A percentile compares a stretch with the other conserved stretches of the same genome.
These are phyloP conservation scores for Eilema depressum DNA, from an alignment of 2,888 invertebrate genomes.

Conservation along the genomic window DNA sequence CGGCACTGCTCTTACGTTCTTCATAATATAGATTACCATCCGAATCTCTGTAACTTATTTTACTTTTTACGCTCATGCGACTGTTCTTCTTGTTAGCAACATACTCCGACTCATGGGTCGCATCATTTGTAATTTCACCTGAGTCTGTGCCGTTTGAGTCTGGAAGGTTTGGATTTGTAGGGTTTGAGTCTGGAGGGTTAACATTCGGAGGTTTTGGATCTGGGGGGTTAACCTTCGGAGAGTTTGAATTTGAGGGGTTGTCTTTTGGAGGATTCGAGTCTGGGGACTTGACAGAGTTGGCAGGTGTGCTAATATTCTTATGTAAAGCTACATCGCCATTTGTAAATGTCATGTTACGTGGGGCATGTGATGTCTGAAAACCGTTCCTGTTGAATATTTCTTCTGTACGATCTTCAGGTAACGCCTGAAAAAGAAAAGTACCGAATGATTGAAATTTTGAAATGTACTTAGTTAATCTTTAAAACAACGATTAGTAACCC, in stretches of 20 bases:
- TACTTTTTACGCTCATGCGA: slow-evolving; percentile 70
- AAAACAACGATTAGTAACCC: background rate
- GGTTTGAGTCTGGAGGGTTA: background rate
- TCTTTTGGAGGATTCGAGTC: background rate
- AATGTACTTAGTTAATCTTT: no score
- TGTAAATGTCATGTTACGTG: slow-evolving; percentile 20
- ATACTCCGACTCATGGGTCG: slow-evolving; percentile 44
- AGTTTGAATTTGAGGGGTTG: background rate
- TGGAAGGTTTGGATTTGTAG: background rate
- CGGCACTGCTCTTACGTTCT: slow-evolving; percentile 69
- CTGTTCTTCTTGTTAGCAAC: slow-evolving; percentile 56
- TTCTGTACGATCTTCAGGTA: slow-evolving; percentile 59
- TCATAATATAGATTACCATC: slow-evolving; percentile 58
- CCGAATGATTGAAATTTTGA: background rate
- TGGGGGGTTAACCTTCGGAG: background rate
- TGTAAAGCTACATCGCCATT: slow-evolving; percentile 55
- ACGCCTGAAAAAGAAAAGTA: slow-evolving; percentile 55
- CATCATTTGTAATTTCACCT: slow-evolving; percentile 60
- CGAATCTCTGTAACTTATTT: slow-evolving; percentile 64
- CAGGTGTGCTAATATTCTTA: slow-evolving; percentile 17
- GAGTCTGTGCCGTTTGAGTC: slow-evolving; percentile 25
- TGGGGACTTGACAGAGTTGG: background rate
- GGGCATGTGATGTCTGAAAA: slow-evolving; percentile 15
- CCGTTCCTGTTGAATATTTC: slow-evolving; percentile 15
- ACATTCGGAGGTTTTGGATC: background rate